A percentile compares a stretch with the other conserved stretches of the same genome.
These are phyloP conservation scores for Chloroceryle inda DNA, from an alignment of 2,797 vertebrate species.

Conservation along the genomic window DNA sequence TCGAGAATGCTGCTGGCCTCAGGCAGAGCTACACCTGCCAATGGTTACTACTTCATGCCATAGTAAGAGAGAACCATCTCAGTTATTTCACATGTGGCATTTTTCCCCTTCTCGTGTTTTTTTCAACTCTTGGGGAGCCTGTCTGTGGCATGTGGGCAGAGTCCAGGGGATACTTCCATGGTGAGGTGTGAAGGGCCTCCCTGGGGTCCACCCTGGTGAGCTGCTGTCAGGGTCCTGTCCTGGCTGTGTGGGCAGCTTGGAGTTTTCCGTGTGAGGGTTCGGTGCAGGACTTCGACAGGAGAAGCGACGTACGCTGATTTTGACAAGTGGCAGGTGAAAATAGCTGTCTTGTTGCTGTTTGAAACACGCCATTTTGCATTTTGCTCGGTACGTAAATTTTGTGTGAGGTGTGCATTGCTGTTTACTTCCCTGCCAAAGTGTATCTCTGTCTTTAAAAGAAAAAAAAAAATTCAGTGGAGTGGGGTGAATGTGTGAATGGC, in stretches of 20 bases:
- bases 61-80: accelerated
- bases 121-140: accelerated
- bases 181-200: accelerated
- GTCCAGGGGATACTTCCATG: accelerated
- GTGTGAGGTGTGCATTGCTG: accelerated
- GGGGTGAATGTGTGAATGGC: neutral
- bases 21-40: neutral
- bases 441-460: neutral
- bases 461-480: neutral
- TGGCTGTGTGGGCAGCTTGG: accelerated
- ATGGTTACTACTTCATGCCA: accelerated
- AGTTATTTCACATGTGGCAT: neutral
- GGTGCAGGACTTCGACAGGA: accelerated
- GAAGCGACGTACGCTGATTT: accelerated
- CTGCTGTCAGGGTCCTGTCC: accelerated
- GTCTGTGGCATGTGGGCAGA: accelerated
- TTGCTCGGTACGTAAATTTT: neutral
- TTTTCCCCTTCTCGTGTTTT: neutral
- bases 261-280: accelerated
- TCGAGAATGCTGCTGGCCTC: accelerated
- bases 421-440: neutral
- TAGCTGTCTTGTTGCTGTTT: neutral
- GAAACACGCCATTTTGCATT: neutral
- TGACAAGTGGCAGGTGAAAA: neutral
- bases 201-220: accelerated